Percentiles rank a stretch among this genome's conserved stretches.
phyloP scores from a whole-genome alignment of 2,888 invertebrate genomes.

The Vannuccia rotundouncinata region DNA sequence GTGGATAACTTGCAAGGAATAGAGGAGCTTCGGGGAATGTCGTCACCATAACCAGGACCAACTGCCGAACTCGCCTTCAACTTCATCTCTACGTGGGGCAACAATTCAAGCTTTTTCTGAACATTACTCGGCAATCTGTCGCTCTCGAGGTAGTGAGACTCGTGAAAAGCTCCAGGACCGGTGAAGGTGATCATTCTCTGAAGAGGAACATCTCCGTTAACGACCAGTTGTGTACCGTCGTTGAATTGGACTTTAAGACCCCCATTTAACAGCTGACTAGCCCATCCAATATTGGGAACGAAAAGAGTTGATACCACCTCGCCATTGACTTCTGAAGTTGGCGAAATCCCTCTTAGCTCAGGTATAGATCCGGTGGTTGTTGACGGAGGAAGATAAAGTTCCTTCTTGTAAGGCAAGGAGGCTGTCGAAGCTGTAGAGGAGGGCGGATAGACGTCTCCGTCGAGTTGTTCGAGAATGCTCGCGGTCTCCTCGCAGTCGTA shows the following conservation, averaged over 20 bases:
- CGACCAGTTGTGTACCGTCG: constrained; percentile 35
- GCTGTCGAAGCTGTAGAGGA: neutral
- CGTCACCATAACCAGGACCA: too few relatives aligned
- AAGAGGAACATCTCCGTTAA: neutral
- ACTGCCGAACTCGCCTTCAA: neutral
- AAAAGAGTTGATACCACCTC: neutral
- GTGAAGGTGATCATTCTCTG: neutral
- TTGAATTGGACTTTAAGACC: constrained; percentile 38
- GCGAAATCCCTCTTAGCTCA: neutral
- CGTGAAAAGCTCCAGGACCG: neutral
- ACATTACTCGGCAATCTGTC: neutral
- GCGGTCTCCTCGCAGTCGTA: neutral
- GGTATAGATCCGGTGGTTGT: neutral
- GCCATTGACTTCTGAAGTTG: neutral
- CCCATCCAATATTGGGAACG: constrained; percentile 38
- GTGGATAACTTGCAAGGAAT: too few relatives aligned
- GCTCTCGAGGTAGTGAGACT: constrained; percentile 2
- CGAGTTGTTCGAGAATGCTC: neutral
- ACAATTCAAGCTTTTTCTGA: neutral
- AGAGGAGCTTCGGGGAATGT: neutral
- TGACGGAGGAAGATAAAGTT: neutral
- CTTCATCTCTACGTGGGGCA: neutral
- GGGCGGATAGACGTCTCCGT: neutral
- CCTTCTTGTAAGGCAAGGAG: neutral
- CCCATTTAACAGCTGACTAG: constrained; percentile 8